These are phyloP conservation scores for Mugil cephalus DNA, from an alignment of 2,113 vertebrate species.

Conservation along the genomic window DNA sequence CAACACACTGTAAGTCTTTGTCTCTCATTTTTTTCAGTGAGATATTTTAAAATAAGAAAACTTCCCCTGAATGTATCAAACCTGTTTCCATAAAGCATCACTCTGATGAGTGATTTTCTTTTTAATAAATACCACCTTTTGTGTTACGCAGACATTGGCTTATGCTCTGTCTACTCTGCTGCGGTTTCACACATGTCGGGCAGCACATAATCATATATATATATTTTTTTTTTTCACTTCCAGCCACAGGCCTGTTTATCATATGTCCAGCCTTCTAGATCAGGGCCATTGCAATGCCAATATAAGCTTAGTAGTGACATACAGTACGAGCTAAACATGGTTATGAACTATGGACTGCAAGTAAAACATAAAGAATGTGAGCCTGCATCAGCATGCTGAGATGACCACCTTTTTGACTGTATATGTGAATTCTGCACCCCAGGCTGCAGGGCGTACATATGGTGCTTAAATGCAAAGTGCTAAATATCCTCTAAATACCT, in stretches of 20 bases:
- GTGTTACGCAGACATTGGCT: conserved; percentile 19
- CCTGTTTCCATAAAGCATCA: conserved; percentile 16
- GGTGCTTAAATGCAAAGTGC: too few relatives aligned
- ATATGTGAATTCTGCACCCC: too few relatives aligned
- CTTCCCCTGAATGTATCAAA: not conserved
- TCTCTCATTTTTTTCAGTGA: not conserved
- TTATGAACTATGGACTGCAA: too few relatives aligned
- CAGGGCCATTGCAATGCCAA: conserved; percentile 26
- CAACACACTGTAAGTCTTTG: conserved; percentile 95
- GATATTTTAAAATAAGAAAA: not conserved
- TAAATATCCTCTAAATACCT: conserved; percentile 19
- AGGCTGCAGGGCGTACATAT: too few relatives aligned
- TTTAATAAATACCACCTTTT: not conserved
- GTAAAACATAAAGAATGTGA: too few relatives aligned
- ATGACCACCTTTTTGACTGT: too few relatives aligned
- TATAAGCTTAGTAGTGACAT: not conserved
- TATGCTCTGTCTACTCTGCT: conserved; percentile 35
- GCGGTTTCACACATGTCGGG: conserved; percentile 63
- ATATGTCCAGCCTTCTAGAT: conserved; percentile 38
- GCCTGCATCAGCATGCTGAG: too few relatives aligned
- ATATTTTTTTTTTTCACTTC: conserved; percentile 68
- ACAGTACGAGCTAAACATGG: too few relatives aligned
- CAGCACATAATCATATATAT: conserved; percentile 64
- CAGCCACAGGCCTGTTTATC: conserved; percentile 50
- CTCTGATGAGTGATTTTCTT: not conserved